Base-by-base conservation (phyloP, 2,888 invertebrate species). In the Noctua janthina region DNA sequence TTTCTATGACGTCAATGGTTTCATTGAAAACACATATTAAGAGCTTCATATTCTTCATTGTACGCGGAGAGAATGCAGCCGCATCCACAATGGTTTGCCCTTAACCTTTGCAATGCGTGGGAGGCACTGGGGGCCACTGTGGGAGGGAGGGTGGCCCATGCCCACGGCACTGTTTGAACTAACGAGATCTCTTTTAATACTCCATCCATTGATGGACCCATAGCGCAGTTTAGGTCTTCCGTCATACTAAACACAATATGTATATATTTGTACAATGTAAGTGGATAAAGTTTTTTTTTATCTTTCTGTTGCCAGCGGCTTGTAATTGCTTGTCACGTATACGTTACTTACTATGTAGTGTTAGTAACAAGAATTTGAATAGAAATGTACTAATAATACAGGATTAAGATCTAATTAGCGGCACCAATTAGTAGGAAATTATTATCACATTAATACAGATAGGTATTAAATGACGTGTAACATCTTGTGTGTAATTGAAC, bases 141-240 rank as follows among this genome's bases (percentile, higher is more conserved):
- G 74, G 89, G 85, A 75, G 85, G 86, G 77, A 86, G 77, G 84
- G 51, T 78, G 82, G 85, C 77, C 74, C 87, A 83, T 88, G 92
- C 93, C 92, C 88, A 91, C 91, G 92, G 92, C 93, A 87, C 88
- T 92, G 91, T 93, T 93, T 92, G 90, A 88, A 92, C 93, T 94
- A 95, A 95, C 95, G 94, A 95, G 95, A 93, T 94, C 93, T 91
- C 93, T 92, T 92, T 94, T 93, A 93, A 93, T 93, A 93, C 91
- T 92, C 91, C 91, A 92, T 92, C 90, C 90, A 93, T 93, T 93
- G 93, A 94, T 92, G 91, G 88, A 91, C 90, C 90, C 91, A 92
- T 91, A 91, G 87, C 91, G 91, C 89, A 89, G 90, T 91, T 91
- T 88, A 89, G 84, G 77, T 86, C 87, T 88, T 88, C 88, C 83